Percentiles rank a stretch among this genome's conserved stretches.
Evolutionary conservation across 2,113 vertebrate species (phyloP).

Genomic region (Clupea harengus): DNA sequence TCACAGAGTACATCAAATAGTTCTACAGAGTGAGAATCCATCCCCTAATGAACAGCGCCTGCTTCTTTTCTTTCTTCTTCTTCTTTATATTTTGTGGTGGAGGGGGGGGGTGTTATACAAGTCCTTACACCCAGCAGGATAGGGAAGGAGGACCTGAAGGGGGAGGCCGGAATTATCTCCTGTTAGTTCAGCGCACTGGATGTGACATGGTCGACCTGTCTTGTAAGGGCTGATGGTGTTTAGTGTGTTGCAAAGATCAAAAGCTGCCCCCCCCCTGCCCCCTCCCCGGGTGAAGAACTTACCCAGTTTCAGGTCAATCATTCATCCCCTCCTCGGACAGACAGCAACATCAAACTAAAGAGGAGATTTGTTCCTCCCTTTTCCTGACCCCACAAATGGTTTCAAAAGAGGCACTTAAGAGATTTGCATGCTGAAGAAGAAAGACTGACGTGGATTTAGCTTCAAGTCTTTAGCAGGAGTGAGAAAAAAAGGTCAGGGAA

Average conservation of each 20-base stretch:
- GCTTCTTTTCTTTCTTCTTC: background rate
- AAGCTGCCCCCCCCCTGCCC: slow-evolving; percentile 57
- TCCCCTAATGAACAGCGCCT: background rate
- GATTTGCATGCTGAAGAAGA: slow-evolving; percentile 37
- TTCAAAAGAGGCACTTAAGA: slow-evolving; percentile 54
- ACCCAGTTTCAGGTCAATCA: slow-evolving; percentile 68
- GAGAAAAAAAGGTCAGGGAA: slow-evolving; percentile 40
- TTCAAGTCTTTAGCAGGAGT: slow-evolving; percentile 31
- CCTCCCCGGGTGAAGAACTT: slow-evolving; percentile 62
- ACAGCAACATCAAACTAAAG: slow-evolving; percentile 71
- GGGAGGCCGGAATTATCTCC: slow-evolving; percentile 30
- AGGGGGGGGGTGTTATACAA: background rate
- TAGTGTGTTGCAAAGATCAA: slow-evolving; percentile 69
- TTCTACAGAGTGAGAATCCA: background rate
- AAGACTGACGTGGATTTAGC: slow-evolving; percentile 36
- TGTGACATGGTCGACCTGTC: slow-evolving; percentile 60
- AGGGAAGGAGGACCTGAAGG: slow-evolving; percentile 38
- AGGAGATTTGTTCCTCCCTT: slow-evolving; percentile 55
- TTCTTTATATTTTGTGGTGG: background rate
- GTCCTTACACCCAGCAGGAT: slow-evolving; percentile 23
- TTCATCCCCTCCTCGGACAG: slow-evolving; percentile 71
- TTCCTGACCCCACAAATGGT: slow-evolving; percentile 54
- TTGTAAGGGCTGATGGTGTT: slow-evolving; percentile 64
- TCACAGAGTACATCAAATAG: background rate
- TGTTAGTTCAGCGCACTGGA: slow-evolving; percentile 47